Conservation (phyloP, 1,140 invertebrate genomes). For the Drosophila kohkoa region DNA sequence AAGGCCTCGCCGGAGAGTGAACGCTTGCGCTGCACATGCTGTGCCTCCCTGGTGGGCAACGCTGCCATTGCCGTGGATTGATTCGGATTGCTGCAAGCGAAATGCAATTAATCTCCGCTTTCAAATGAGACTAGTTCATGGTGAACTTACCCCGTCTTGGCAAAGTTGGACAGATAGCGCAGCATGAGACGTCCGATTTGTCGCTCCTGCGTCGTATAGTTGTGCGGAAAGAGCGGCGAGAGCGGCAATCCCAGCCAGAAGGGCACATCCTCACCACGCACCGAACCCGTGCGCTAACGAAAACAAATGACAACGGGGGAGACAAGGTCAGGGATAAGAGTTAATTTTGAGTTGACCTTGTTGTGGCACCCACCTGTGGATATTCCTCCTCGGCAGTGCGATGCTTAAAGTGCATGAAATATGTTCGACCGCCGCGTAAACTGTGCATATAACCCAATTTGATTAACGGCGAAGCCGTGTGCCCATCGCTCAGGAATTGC, state of each 20-base stretch:
- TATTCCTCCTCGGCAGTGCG: conserved; percentile 90
- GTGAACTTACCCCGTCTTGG: conserved; percentile 89
- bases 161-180: conserved; percentile 93
- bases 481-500: conserved; percentile 93
- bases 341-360: no score
- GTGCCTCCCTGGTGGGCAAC: conserved; percentile 1
- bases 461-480: conserved; percentile 93
- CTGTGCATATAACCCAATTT: conserved; percentile 93
- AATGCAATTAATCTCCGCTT: background rate
- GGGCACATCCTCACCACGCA: conserved; percentile 97
- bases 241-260: conserved; percentile 97
- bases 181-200: conserved; percentile 91
- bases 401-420: conserved; percentile 95
- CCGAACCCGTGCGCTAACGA: conserved; percentile 89
- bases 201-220: conserved; percentile 90
- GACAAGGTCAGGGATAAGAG: conserved; percentile 45
- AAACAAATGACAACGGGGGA: conserved; percentile 19
- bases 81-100: conserved; percentile 70
- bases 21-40: conserved; percentile 59
- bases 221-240: conserved; percentile 88
- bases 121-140: background rate
- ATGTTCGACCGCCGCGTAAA: conserved; percentile 90
- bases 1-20: conserved; percentile 53
- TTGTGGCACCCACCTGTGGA: conserved; percentile 87
- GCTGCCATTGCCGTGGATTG: conserved; percentile 51